Conservation (phyloP, 2,888 invertebrate genomes). For the Callinectes sapidus region DNA sequence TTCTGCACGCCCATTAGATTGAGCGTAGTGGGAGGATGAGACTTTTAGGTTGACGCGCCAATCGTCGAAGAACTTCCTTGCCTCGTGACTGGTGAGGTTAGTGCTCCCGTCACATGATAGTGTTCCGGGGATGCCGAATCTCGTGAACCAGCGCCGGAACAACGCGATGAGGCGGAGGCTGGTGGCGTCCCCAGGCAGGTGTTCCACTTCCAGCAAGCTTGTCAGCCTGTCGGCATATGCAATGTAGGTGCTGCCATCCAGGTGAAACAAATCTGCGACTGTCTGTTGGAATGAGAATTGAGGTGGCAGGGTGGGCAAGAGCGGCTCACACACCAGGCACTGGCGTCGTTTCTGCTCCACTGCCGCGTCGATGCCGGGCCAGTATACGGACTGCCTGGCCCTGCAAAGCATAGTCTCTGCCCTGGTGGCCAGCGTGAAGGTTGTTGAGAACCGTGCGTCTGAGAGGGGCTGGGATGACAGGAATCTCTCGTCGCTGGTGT, state of each 20-base stretch:
- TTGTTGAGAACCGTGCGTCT: neutral
- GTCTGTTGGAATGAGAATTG: too few relatives aligned
- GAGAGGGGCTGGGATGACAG: neutral
- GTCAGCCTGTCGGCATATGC: too few relatives aligned
- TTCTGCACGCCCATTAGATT: neutral
- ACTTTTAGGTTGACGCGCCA: neutral
- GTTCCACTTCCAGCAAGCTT: too few relatives aligned
- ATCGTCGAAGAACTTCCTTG: neutral
- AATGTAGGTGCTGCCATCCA: too few relatives aligned
- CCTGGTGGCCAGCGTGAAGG: constrained; percentile 6
- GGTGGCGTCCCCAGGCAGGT: too few relatives aligned
- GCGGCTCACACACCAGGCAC: neutral
- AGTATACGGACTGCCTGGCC: too few relatives aligned
- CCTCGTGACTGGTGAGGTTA: neutral
- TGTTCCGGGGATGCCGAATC: too few relatives aligned
- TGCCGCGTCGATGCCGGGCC: too few relatives aligned
- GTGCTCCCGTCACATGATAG: too few relatives aligned
- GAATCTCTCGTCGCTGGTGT: neutral
- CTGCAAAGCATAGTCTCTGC: neutral
- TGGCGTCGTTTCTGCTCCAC: neutral
- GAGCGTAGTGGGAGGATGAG: neutral
- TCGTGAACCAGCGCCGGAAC: too few relatives aligned
- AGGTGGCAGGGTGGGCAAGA: neutral
- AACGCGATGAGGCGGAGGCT: too few relatives aligned
- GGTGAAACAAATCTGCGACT: too few relatives aligned